phyloP scores from a whole-genome alignment of 1,140 invertebrate species.

The Phortica variegata region DNA sequence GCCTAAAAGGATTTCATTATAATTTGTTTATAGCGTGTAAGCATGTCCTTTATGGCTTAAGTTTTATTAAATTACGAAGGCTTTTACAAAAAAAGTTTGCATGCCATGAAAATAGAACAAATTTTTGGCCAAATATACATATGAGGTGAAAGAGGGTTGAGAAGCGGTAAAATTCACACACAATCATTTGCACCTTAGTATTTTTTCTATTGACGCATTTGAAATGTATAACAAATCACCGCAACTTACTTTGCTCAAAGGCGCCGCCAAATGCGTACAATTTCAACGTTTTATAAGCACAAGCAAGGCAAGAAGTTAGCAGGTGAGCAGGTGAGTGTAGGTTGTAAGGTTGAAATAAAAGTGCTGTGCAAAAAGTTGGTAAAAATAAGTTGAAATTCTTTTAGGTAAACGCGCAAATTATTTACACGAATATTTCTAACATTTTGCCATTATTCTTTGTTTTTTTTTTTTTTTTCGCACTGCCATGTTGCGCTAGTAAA shows the following conservation, averaged over 20 bases:
- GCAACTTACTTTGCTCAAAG: not conserved
- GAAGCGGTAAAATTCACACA: slow-evolving; percentile 2
- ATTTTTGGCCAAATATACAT: slow-evolving; percentile 49
- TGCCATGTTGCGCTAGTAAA: no score
- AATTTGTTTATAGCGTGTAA: slow-evolving; percentile 47
- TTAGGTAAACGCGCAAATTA: slow-evolving; percentile 50
- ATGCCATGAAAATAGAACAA: no score
- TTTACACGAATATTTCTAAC: slow-evolving; percentile 43
- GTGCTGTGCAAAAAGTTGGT: slow-evolving; percentile 6
- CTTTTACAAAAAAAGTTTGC: slow-evolving; percentile 24
- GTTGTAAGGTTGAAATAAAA: no score
- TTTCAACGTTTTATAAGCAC: slow-evolving; percentile 21
- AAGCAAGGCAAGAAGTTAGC: no score
- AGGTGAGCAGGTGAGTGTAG: no score
- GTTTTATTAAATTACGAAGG: not conserved
- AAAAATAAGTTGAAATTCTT: slow-evolving; percentile 40
- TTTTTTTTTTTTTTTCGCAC: slow-evolving; percentile 16
- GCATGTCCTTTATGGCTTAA: slow-evolving; percentile 6
- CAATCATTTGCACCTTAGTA: slow-evolving; percentile 4
- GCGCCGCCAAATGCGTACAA: slow-evolving; percentile 11
- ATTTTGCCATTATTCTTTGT: slow-evolving; percentile 16
- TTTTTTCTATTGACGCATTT: no score
- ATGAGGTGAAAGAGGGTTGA: no score
- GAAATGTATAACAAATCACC: no score
- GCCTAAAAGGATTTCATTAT: slow-evolving; percentile 30